Evolutionary conservation across 2,888 invertebrate species (phyloP).

Genomic region (Dryomyza anilis): DNA sequence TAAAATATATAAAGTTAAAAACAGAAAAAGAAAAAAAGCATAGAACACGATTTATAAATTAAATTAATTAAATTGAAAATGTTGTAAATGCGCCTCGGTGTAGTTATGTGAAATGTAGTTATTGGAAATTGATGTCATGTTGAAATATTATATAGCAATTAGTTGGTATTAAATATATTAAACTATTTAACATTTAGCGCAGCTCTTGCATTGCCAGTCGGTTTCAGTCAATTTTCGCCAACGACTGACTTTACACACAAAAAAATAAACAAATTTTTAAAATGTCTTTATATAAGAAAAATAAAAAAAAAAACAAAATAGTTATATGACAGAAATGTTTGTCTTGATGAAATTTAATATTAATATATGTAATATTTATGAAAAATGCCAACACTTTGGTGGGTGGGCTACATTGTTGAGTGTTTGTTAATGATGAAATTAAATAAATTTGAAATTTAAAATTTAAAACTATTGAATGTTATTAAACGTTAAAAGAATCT

Average conservation of each 20-base stretch:
- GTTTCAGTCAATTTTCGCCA: slow-evolving; percentile 8
- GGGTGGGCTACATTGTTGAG: slow-evolving; percentile 4
- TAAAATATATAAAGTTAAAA: neutral
- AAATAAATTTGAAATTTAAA: neutral
- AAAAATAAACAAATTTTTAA: slow-evolving; percentile 5
- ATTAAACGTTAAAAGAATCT: neutral
- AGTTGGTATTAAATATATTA: no score
- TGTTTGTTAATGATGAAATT: slow-evolving; percentile 9
- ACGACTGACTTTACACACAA: no score
- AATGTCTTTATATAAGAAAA: slow-evolving; percentile 24
- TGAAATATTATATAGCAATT: no score
- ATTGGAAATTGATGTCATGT: neutral
- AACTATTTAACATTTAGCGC: no score
- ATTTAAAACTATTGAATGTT: slow-evolving; percentile 3
- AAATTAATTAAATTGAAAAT: slow-evolving; percentile 8
- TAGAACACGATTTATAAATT: neutral
- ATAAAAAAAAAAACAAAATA: neutral
- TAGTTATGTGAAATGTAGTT: neutral
- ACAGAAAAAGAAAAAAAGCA: neutral
- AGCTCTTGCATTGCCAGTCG: no score
- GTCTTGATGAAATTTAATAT: slow-evolving; percentile 8
- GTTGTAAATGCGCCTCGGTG: neutral
- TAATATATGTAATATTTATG: slow-evolving; percentile 2
- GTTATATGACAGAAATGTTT: neutral
- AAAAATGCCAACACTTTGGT: neutral